These are phyloP conservation scores for Ptilonorhynchus violaceus DNA, from an alignment of 2,113 vertebrate species.

Conservation along the genomic window DNA sequence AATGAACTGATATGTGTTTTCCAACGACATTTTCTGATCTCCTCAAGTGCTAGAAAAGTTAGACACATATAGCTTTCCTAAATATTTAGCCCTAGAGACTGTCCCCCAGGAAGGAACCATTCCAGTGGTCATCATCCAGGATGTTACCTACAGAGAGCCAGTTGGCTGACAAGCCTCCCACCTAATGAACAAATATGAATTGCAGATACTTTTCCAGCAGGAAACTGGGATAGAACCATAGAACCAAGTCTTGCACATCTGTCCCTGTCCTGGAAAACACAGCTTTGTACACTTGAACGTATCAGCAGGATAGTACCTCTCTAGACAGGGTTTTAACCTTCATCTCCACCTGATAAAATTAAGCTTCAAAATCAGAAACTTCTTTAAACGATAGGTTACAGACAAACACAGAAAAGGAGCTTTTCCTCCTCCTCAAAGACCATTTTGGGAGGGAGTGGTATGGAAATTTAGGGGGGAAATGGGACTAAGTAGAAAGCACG, in stretches of 20 bases:
- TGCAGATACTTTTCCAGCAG: neutral
- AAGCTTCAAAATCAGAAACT: neutral
- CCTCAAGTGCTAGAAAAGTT: neutral
- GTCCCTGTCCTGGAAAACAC: neutral
- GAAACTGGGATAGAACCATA: neutral
- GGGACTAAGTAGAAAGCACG: neutral
- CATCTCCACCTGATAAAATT: neutral
- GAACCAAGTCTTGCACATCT: neutral
- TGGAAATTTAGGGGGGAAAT: neutral
- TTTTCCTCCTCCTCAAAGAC: neutral
- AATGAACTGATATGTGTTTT: neutral
- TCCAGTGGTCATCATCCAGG: neutral
- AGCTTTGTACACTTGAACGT: rapidly evolving
- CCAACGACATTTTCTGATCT: neutral
- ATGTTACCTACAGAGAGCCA: neutral
- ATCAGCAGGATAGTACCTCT: neutral
- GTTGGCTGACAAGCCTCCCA: neutral
- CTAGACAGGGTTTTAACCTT: neutral
- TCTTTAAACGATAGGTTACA: neutral
- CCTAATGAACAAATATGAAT: neutral
- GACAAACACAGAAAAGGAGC: neutral
- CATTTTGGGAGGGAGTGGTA: neutral
- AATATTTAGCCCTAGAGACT: neutral
- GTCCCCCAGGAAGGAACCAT: neutral
- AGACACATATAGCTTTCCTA: neutral